Evolutionary conservation across 2,888 invertebrate species (phyloP).

Genomic region (Drosophila aldrichi): DNA sequence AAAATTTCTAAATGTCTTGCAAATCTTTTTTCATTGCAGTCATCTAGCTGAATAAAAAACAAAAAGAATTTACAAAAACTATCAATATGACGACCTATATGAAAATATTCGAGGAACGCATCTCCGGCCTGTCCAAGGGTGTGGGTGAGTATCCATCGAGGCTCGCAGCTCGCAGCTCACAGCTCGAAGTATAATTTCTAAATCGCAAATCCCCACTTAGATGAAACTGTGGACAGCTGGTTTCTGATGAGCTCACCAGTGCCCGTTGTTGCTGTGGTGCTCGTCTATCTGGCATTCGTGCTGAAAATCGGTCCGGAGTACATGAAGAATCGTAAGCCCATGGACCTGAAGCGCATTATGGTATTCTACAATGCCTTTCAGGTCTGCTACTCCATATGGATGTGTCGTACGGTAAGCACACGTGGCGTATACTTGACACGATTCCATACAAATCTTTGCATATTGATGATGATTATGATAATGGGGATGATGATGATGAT

Average conservation of each 20-base stretch:
- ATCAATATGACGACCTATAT: slow-evolving; percentile 80
- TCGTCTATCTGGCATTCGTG: slow-evolving; percentile 90
- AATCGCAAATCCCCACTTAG: slow-evolving; percentile 83
- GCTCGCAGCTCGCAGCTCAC: rapidly evolving
- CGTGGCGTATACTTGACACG: slow-evolving; percentile 18
- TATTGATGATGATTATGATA: too few relatives aligned
- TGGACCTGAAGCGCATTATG: slow-evolving; percentile 90
- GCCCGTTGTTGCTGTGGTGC: slow-evolving; percentile 89
- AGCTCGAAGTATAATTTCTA: not conserved
- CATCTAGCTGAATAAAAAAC: slow-evolving; percentile 40
- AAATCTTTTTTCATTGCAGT: slow-evolving; percentile 45
- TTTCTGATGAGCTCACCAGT: slow-evolving; percentile 91
- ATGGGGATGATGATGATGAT: not conserved
- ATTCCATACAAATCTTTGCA: not conserved
- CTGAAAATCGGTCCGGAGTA: slow-evolving; percentile 90
- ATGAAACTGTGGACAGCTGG: slow-evolving; percentile 92
- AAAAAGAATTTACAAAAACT: not conserved
- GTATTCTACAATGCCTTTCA: slow-evolving; percentile 94
- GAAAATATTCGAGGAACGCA: slow-evolving; percentile 82
- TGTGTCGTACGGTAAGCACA: slow-evolving; percentile 85
- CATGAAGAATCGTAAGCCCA: slow-evolving; percentile 91
- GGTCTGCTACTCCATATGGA: slow-evolving; percentile 92
- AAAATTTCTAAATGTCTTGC: slow-evolving; percentile 60
- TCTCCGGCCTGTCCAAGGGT: slow-evolving; percentile 82
- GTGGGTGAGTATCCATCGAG: slow-evolving; percentile 75